Evolutionary conservation across 1,140 invertebrate genomes (phyloP).

Genomic region (Zelostemma sp.): DNA sequence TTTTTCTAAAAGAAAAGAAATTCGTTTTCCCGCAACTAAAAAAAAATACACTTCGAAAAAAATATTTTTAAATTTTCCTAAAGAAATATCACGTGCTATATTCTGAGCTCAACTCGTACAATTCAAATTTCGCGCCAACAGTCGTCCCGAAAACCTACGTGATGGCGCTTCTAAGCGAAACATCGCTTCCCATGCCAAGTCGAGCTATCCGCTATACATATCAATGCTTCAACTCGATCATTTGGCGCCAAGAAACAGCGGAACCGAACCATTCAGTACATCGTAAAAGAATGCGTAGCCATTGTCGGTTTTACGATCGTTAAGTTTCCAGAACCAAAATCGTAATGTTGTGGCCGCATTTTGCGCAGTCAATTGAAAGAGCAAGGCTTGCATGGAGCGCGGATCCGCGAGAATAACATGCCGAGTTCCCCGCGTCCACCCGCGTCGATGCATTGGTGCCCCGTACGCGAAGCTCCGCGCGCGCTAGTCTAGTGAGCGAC

Average conservation of each 20-base stretch:
- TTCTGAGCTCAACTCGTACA: too few relatives aligned
- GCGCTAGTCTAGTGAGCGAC: constrained; percentile 45
- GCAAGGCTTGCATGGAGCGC: background rate
- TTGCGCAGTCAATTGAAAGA: constrained; percentile 4
- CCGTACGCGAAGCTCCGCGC: constrained; percentile 45
- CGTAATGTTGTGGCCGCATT: constrained; percentile 52
- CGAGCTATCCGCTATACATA: too few relatives aligned
- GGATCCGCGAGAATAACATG: constrained; percentile 4
- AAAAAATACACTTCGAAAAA: too few relatives aligned
- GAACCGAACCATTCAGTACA: constrained; percentile 63
- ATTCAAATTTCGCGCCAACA: too few relatives aligned
- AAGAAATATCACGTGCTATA: too few relatives aligned
- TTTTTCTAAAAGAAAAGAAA: too few relatives aligned
- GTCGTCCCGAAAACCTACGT: too few relatives aligned
- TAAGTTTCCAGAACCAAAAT: constrained; percentile 63
- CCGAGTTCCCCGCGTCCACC: background rate
- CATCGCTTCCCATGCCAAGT: too few relatives aligned
- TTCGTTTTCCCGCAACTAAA: too few relatives aligned
- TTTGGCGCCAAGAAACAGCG: constrained; percentile 46
- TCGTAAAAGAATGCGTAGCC: constrained; percentile 69
- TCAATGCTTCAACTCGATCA: too few relatives aligned
- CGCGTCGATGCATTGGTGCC: constrained; percentile 43
- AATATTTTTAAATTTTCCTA: too few relatives aligned
- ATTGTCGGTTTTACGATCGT: constrained; percentile 69
- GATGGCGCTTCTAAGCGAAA: too few relatives aligned